phyloP scores from a whole-genome alignment of 2,797 vertebrate species.

The Lacerta viridis region DNA sequence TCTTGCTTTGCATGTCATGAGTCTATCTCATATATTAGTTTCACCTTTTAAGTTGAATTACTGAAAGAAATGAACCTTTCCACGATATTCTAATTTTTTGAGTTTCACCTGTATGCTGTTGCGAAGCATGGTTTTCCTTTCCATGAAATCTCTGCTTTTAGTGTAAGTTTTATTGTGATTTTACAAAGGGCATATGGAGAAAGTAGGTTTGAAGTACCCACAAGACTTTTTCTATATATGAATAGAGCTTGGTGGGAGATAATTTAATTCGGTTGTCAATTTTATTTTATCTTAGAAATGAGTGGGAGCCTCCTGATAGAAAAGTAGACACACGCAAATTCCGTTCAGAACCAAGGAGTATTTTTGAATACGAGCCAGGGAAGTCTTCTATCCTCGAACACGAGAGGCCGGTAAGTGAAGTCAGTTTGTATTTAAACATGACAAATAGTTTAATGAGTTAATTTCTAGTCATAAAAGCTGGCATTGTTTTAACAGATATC shows the following conservation, averaged over 20 bases:
- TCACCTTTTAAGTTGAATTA: too few relatives aligned
- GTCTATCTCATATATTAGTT: too few relatives aligned
- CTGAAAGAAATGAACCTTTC: too few relatives aligned
- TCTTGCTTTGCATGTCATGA: too few relatives aligned
- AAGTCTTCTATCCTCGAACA: conserved; percentile 98
- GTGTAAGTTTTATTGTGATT: neutral
- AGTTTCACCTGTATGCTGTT: neutral
- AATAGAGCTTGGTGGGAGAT: neutral
- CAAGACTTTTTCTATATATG: accelerated
- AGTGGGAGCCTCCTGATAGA: conserved; percentile 97
- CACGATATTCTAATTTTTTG: too few relatives aligned
- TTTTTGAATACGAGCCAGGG: conserved; percentile 98
- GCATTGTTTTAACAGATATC: neutral
- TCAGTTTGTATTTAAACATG: neutral
- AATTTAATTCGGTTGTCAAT: neutral
- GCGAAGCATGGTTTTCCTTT: neutral
- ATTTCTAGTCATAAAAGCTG: conserved; percentile 15
- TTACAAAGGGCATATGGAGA: conserved; percentile 22
- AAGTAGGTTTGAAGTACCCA: neutral
- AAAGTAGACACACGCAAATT: conserved; percentile 98
- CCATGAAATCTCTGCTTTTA: neutral
- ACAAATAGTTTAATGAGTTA: conserved; percentile 16
- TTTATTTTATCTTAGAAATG: conserved; percentile 84
- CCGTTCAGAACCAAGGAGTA: conserved; percentile 96
- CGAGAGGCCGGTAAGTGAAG: conserved; percentile 92